A percentile compares a stretch with the other conserved stretches of the same genome.
Conservation (phyloP, 2,888 invertebrate genomes). For the Glaucopsyche alexis region DNA sequence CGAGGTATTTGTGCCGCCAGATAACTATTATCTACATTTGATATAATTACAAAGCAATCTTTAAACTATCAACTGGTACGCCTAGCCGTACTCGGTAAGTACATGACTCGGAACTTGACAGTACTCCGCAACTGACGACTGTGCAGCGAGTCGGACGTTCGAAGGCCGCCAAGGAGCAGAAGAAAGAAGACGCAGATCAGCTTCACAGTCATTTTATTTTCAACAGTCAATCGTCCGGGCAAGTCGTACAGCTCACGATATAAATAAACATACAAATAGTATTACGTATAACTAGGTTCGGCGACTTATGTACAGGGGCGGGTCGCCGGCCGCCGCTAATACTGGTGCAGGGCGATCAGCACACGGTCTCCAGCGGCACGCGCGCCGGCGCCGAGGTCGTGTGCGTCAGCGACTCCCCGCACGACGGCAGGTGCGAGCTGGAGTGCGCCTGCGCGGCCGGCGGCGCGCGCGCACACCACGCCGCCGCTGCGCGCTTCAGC, state of each 20-base stretch:
- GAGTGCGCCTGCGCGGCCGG: conserved; percentile 78
- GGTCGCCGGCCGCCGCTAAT: conserved; percentile 46
- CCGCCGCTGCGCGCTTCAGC: conserved; percentile 57
- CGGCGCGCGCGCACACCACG: conserved; percentile 73
- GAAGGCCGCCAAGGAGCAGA: background rate
- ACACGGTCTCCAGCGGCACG: conserved; percentile 82
- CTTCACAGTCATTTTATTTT: conserved; percentile 53
- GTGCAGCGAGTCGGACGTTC: background rate
- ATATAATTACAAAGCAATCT: background rate
- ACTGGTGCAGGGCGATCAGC: conserved; percentile 73
- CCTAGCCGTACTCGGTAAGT: background rate
- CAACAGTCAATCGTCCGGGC: conserved; percentile 63
- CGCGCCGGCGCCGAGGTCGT: conserved; percentile 78
- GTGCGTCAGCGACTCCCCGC: conserved; percentile 87
- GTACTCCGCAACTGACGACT: too few relatives aligned
- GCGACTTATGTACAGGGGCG: conserved; percentile 42
- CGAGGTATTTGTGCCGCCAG: background rate
- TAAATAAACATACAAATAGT: conserved; percentile 45
- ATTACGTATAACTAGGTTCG: conserved; percentile 41
- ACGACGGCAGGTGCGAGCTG: conserved; percentile 90
- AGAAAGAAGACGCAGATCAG: conserved; percentile 29
- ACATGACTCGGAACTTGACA: background rate
- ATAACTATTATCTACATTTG: background rate
- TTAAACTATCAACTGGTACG: background rate
- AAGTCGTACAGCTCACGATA: conserved; percentile 41